Conservation (phyloP, 2,888 invertebrate genomes). For the Lasioglossum vierecki region DNA sequence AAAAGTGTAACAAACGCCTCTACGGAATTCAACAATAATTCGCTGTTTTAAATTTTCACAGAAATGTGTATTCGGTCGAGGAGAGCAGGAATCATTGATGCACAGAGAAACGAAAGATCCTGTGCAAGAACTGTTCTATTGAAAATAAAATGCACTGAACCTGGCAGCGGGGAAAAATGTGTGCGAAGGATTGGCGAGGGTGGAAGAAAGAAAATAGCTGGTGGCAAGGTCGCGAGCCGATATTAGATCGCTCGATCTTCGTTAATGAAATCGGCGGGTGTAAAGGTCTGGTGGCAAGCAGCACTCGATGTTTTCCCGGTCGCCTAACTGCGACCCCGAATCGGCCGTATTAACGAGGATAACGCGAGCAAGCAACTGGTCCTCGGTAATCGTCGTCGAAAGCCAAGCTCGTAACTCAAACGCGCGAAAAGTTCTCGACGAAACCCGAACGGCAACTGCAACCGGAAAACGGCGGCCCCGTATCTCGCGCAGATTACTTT, state of each 20-base stretch:
- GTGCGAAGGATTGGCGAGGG: neutral
- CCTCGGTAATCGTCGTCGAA: constrained; percentile 8
- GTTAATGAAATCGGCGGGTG: constrained; percentile 2
- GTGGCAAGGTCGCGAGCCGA: constrained; percentile 4
- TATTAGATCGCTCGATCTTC: neutral
- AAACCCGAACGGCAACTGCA: constrained; percentile 1
- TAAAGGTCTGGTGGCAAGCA: neutral
- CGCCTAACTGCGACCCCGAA: neutral
- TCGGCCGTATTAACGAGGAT: constrained; percentile 8
- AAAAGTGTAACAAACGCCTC: neutral
- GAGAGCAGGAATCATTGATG: neutral
- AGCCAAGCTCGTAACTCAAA: constrained; percentile 2
- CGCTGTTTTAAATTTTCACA: neutral
- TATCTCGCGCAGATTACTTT: neutral
- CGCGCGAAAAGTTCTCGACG: neutral
- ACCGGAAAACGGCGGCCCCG: neutral
- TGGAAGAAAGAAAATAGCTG: neutral
- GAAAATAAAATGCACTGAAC: neutral
- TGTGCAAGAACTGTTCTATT: neutral
- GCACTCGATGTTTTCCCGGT: neutral
- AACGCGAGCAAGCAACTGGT: constrained; percentile 8
- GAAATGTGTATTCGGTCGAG: neutral
- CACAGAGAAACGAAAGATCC: neutral
- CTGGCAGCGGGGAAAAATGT: neutral
- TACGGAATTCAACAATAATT: neutral